Evolutionary conservation across 2,888 invertebrate genomes (phyloP).

Genomic region (Tolmerus cingulatus): DNA sequence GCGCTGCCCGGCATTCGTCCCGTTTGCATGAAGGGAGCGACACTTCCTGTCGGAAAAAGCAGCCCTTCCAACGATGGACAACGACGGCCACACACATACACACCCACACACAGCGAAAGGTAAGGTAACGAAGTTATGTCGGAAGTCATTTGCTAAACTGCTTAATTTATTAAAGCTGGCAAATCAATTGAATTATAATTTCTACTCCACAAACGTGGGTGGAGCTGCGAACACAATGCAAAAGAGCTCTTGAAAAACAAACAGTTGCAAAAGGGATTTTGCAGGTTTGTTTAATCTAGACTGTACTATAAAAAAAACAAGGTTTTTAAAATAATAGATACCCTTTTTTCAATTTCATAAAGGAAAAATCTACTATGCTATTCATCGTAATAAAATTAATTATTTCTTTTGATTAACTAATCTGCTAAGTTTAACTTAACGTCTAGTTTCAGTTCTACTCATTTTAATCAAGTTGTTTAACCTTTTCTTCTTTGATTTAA

Average conservation of each 20-base stretch:
- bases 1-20: neutral
- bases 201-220: neutral
- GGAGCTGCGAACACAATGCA: neutral
- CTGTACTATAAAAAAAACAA: neutral
- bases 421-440: no score
- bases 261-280: neutral
- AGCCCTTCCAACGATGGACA: neutral
- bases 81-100: no score
- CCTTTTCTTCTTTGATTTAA: no score
- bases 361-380: no score
- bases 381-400: no score
- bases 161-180: neutral
- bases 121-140: neutral
- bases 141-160: neutral
- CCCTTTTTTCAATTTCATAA: neutral
- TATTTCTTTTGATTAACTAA: no score
- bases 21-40: neutral
- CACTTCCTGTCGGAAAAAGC: constrained; percentile 5
- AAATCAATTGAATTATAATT: neutral
- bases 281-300: neutral
- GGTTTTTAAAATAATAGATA: neutral
- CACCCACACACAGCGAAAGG: neutral
- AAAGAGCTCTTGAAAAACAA: neutral
- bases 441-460: no score
- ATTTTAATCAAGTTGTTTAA: no score